phyloP scores from a whole-genome alignment of 2,888 invertebrate genomes.

The Chromoteleia sp. region DNA sequence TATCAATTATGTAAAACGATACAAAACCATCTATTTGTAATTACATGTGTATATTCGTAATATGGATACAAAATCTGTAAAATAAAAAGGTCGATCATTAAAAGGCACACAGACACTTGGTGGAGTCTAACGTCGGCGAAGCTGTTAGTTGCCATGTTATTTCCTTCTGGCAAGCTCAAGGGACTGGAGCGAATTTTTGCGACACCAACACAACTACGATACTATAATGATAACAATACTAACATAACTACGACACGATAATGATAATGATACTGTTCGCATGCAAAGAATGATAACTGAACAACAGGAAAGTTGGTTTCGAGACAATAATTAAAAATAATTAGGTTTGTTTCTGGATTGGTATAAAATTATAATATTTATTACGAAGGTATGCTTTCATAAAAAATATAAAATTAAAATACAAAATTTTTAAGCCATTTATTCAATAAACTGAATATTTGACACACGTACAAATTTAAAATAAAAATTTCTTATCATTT shows the following conservation, averaged over 20 bases:
- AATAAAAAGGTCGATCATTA: slow-evolving; percentile 34
- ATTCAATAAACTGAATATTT: no score
- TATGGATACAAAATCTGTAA: slow-evolving; percentile 50
- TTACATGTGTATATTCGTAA: background rate
- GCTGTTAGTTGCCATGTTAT: slow-evolving; percentile 46
- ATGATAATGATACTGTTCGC: slow-evolving; percentile 2
- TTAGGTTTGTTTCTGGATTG: no score
- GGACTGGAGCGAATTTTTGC: slow-evolving; percentile 39
- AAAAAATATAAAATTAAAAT: no score
- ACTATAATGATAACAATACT: slow-evolving; percentile 8
- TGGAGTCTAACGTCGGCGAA: slow-evolving; percentile 20
- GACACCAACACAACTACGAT: slow-evolving; percentile 18
- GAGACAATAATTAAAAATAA: background rate
- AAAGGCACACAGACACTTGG: slow-evolving; percentile 11
- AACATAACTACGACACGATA: slow-evolving; percentile 16
- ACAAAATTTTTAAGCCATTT: no score
- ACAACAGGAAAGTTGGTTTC: background rate
- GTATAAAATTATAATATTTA: no score
- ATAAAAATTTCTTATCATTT: no score
- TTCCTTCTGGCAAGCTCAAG: slow-evolving; percentile 46
- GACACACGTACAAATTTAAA: no score
- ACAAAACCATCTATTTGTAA: background rate
- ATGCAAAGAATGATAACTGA: slow-evolving; percentile 17
- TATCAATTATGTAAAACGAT: slow-evolving; percentile 2
- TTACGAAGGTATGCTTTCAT: no score